Conservation (phyloP, 2,797 vertebrate genomes). For the Ceyx erithaca region DNA sequence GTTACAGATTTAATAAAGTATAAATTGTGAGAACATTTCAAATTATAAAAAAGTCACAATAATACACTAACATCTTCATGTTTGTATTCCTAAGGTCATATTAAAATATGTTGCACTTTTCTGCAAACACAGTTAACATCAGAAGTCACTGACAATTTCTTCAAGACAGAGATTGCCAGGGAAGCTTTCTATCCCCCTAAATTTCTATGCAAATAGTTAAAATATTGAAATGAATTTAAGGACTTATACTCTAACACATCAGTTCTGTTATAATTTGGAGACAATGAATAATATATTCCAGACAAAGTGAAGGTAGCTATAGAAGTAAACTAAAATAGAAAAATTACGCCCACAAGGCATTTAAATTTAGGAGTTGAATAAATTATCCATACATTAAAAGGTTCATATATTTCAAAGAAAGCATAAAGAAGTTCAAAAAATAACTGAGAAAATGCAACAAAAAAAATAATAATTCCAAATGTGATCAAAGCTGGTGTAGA, state of each 20-base stretch:
- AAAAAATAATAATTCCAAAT: constrained; percentile 77
- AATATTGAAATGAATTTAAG: constrained; percentile 75
- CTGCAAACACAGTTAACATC: constrained; percentile 24
- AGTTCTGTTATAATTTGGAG: constrained; percentile 75
- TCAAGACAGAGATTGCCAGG: constrained; percentile 37
- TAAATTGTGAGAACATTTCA: constrained; percentile 46
- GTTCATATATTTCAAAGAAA: constrained; percentile 76
- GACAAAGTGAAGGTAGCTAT: constrained; percentile 74
- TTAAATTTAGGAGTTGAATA: constrained; percentile 80
- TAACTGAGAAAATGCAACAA: constrained; percentile 70
- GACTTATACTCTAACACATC: constrained; percentile 59
- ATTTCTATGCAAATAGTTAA: constrained; percentile 76
- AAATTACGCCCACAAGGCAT: constrained; percentile 76
- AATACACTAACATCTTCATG: constrained; percentile 3
- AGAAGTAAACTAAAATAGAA: constrained; percentile 79
- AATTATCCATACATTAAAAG: constrained; percentile 80
- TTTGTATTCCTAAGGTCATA: constrained; percentile 20
- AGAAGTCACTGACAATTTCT: constrained; percentile 10
- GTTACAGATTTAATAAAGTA: constrained; percentile 16
- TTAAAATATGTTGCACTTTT: constrained; percentile 30
- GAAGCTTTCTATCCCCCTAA: constrained; percentile 31
- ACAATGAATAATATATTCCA: constrained; percentile 79
- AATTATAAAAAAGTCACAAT: constrained; percentile 9
- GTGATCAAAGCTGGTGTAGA: constrained; percentile 67
- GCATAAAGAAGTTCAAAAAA: constrained; percentile 72